These are phyloP conservation scores for Dunckerocampus dactyliophorus DNA, from an alignment of 2,113 vertebrate genomes.

Conservation along the genomic window DNA sequence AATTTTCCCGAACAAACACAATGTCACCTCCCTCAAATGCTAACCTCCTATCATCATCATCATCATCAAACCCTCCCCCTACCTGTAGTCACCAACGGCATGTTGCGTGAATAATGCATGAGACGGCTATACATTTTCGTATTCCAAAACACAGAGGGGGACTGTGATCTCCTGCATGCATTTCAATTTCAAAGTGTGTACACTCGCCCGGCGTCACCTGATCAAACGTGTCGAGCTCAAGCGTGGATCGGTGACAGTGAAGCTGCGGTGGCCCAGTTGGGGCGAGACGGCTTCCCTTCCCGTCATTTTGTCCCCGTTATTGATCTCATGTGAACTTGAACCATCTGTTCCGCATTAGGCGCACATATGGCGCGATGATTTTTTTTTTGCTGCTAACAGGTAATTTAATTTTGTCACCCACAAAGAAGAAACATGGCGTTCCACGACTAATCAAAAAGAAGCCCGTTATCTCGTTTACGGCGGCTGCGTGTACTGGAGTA, in stretches of 20 bases:
- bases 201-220: constrained; percentile 42
- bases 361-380: constrained; percentile 39
- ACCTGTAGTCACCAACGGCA: constrained; percentile 50
- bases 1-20: constrained; percentile 64
- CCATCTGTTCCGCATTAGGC: constrained; percentile 64
- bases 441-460: background rate
- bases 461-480: no score
- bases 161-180: constrained; percentile 31
- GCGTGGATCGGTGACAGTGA: constrained; percentile 33
- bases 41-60: constrained; percentile 50
- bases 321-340: constrained; percentile 61
- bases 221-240: constrained; percentile 57
- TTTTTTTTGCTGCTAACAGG: constrained; percentile 10
- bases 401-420: constrained; percentile 7
- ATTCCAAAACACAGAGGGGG: constrained; percentile 37
- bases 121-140: constrained; percentile 48
- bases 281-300: constrained; percentile 35
- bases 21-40: constrained; percentile 42
- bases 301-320: constrained; percentile 35
- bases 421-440: constrained; percentile 14
- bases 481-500: no score
- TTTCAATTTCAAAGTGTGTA: constrained; percentile 51
- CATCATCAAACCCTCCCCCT: constrained; percentile 39
- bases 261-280: constrained; percentile 23
- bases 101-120: constrained; percentile 59